Evolutionary conservation across 2,888 invertebrate species (phyloP).

Genomic region (Athalia cordata): DNA sequence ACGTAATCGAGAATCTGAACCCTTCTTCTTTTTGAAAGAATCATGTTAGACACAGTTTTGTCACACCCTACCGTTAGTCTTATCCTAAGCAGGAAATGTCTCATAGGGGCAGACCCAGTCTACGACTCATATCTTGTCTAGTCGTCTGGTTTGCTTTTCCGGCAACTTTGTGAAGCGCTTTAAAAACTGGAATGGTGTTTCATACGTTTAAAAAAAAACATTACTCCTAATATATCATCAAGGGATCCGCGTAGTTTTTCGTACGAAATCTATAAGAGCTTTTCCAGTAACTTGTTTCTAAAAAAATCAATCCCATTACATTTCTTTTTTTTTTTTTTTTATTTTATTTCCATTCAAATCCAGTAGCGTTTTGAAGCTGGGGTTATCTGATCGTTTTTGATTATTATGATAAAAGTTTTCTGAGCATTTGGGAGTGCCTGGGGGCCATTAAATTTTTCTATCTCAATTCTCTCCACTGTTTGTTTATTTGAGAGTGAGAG

Average conservation of each 20-base stretch:
- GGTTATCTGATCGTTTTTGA: neutral
- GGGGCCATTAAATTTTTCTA: neutral
- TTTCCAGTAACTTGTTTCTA: neutral
- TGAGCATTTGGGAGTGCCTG: neutral
- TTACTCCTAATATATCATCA: conserved; percentile 9
- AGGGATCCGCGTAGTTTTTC: neutral
- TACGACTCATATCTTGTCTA: neutral
- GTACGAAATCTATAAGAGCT: neutral
- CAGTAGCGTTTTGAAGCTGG: neutral
- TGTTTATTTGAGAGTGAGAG: neutral
- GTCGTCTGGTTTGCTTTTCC: conserved; percentile 7
- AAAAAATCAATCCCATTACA: neutral
- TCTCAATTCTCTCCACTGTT: neutral
- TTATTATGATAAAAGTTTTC: conserved; percentile 27
- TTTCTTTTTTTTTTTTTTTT: neutral
- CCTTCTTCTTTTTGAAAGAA: neutral
- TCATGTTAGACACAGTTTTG: conserved; percentile 33
- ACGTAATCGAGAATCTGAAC: neutral
- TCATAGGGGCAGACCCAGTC: conserved; percentile 35
- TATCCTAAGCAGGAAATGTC: conserved; percentile 37
- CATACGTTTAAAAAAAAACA: conserved; percentile 24
- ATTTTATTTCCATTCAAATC: no score
- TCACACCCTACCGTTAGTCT: neutral
- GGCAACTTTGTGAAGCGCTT: neutral
- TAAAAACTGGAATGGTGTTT: conserved; percentile 4